Evolutionary conservation across 2,113 vertebrate genomes (phyloP).

Genomic region (Mystacornis crossleyi): DNA sequence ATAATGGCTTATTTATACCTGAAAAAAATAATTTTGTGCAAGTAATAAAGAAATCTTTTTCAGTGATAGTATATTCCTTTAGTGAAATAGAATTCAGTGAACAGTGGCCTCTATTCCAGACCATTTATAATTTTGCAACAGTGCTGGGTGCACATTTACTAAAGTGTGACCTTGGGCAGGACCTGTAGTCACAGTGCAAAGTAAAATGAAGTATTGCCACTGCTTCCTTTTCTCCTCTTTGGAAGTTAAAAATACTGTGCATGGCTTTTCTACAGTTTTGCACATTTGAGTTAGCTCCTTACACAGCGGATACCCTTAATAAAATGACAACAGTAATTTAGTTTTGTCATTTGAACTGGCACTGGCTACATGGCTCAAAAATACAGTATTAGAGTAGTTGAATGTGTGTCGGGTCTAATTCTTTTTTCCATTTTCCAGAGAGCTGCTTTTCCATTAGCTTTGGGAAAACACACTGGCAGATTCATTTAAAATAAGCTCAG

Average conservation of each 20-base stretch:
- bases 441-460: conserved; percentile 99
- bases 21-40: conserved; percentile 65
- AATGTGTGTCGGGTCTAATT: conserved; percentile 98
- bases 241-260: conserved; percentile 87
- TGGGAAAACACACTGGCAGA: conserved; percentile 98
- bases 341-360: conserved; percentile 97
- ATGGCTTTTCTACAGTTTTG: conserved; percentile 87
- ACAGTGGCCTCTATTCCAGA: conserved; percentile 77
- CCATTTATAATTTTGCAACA: conserved; percentile 82
- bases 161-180: conserved; percentile 84
- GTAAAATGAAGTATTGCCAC: conserved; percentile 83
- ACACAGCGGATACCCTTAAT: conserved; percentile 98
- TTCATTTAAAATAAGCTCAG: conserved; percentile 98
- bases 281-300: conserved; percentile 93
- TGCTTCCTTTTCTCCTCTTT: conserved; percentile 77
- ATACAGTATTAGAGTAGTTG: conserved; percentile 97
- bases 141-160: conserved; percentile 79
- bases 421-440: conserved; percentile 99
- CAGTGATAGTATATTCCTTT: conserved; percentile 73
- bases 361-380: conserved; percentile 93
- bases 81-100: conserved; percentile 79
- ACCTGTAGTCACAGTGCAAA: conserved; percentile 81
- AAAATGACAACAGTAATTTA: conserved; percentile 99
- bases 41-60: conserved; percentile 81
- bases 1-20: conserved; percentile 57